Conservation (phyloP, 2,888 invertebrate genomes). For the Troides aeacus region DNA sequence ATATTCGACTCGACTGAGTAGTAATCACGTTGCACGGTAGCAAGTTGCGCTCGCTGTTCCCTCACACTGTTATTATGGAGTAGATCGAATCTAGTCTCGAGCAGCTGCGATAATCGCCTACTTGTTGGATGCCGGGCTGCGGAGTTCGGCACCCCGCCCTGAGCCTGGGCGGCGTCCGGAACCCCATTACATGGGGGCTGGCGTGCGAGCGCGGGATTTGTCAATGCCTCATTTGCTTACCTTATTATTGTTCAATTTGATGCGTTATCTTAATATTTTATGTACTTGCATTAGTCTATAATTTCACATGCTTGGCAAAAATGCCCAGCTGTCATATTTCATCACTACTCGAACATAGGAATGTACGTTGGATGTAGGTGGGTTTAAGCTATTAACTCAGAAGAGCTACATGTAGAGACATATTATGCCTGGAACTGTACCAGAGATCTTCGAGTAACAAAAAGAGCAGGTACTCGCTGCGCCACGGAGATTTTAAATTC, state of each 20-base stretch:
- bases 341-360: too few relatives aligned
- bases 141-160: not conserved
- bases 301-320: too few relatives aligned
- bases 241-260: not conserved
- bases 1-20: constrained; percentile 8
- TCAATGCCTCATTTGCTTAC: constrained; percentile 7
- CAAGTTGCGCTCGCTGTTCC: not conserved
- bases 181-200: constrained; percentile 8
- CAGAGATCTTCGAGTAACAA: not conserved
- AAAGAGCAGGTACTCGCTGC: too few relatives aligned
- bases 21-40: constrained; percentile 4
- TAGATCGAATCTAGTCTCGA: constrained; percentile 14
- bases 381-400: not conserved
- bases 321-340: too few relatives aligned
- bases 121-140: constrained; percentile 20
- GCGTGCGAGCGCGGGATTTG: constrained; percentile 4
- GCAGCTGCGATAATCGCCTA: constrained; percentile 19
- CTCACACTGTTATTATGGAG: constrained; percentile 13
- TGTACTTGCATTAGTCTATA: too few relatives aligned
- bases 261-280: too few relatives aligned
- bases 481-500: too few relatives aligned
- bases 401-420: too few relatives aligned
- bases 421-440: not conserved
- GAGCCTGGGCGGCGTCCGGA: constrained; percentile 4
- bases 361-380: too few relatives aligned